A percentile compares a stretch with the other conserved stretches of the same genome.
Conservation (phyloP, 2,888 invertebrate species). For the Drosophila neoperkinsi region DNA sequence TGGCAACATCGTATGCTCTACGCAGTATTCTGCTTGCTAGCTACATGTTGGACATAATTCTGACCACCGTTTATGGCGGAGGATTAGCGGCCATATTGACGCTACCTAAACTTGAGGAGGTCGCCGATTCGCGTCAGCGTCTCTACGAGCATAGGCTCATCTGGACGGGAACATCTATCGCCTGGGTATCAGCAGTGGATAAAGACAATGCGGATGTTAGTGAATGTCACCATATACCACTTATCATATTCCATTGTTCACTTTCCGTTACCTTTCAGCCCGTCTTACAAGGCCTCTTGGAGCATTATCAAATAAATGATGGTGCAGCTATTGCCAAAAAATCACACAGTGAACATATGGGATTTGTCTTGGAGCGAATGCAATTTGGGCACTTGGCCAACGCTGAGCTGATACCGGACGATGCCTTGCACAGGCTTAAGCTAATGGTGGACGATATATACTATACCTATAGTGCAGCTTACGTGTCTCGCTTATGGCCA, state of each 20-base stretch:
- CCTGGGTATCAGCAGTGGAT: slow-evolving; percentile 88
- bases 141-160: slow-evolving; percentile 86
- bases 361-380: slow-evolving; percentile 88
- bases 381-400: slow-evolving; percentile 89
- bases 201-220: slow-evolving; percentile 85
- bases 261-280: slow-evolving; percentile 38
- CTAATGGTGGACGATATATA: slow-evolving; percentile 89
- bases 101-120: slow-evolving; percentile 87
- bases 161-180: slow-evolving; percentile 89
- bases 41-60: slow-evolving; percentile 86
- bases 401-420: slow-evolving; percentile 87
- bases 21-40: slow-evolving; percentile 74
- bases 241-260: neutral
- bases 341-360: slow-evolving; percentile 86
- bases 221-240: neutral
- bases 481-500: slow-evolving; percentile 88
- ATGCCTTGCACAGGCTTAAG: slow-evolving; percentile 86
- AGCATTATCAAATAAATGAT: slow-evolving; percentile 58
- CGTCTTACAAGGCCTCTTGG: slow-evolving; percentile 47
- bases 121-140: slow-evolving; percentile 88
- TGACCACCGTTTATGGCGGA: slow-evolving; percentile 88
- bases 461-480: slow-evolving; percentile 87
- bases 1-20: slow-evolving; percentile 66
- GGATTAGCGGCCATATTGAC: slow-evolving; percentile 89
- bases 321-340: slow-evolving; percentile 76